phyloP scores from a whole-genome alignment of 2,797 vertebrate species.

The Heterohyrax brucei region DNA sequence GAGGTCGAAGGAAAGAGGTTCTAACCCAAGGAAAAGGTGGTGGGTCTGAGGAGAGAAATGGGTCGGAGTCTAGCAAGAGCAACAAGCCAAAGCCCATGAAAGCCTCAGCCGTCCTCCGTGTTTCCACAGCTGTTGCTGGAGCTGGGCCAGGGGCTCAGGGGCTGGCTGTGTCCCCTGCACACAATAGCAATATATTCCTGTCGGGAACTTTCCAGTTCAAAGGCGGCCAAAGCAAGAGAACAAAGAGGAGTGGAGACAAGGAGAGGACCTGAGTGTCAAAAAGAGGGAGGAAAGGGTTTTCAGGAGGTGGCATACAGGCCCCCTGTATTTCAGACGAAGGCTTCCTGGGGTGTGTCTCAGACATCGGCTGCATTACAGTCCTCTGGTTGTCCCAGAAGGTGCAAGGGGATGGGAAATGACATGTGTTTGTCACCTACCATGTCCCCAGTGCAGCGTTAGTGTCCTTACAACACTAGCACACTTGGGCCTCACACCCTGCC shows the following conservation, averaged over 20 bases:
- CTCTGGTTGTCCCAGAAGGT: neutral
- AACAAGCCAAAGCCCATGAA: neutral
- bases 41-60: neutral
- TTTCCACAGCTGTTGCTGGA: slow-evolving; percentile 46
- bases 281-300: neutral
- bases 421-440: neutral
- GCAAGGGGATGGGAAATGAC: neutral
- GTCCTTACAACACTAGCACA: neutral
- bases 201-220: neutral
- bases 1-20: slow-evolving; percentile 51
- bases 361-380: too few relatives aligned
- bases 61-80: neutral
- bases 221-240: neutral
- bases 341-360: neutral
- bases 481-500: neutral
- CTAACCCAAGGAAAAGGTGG: neutral
- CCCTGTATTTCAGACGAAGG: neutral
- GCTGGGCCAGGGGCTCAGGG: neutral
- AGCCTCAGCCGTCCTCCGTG: neutral
- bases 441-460: too few relatives aligned
- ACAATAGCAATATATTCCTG: neutral
- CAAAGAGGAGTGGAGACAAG: neutral
- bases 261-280: neutral
- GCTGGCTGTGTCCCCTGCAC: neutral
- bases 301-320: neutral